phyloP scores from a whole-genome alignment of 2,113 vertebrate species.

The Helogale parvula region DNA sequence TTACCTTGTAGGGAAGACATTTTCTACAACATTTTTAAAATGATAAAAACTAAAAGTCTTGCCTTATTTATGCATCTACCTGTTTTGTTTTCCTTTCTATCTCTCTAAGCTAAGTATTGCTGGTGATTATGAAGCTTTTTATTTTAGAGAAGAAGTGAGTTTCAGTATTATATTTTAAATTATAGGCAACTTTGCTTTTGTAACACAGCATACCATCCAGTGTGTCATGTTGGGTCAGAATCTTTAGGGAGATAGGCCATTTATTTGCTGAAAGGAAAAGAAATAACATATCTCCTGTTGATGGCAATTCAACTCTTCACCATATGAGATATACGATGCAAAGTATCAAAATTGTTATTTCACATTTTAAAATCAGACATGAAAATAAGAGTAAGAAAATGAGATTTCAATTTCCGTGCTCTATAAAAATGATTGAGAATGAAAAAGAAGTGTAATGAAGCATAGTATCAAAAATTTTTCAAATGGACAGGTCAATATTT shows the following conservation, averaged over 20 bases:
- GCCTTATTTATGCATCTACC: not conserved
- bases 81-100: not conserved
- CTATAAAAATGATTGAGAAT: not conserved
- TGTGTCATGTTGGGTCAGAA: not conserved
- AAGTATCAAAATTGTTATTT: not conserved
- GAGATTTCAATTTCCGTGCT: not conserved
- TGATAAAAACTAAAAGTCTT: not conserved
- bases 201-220: not conserved
- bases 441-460: not conserved
- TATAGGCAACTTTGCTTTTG: not conserved
- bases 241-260: not conserved
- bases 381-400: not conserved
- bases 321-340: not conserved
- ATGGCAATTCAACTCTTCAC: not conserved
- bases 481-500: not conserved
- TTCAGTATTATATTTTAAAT: not conserved
- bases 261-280: slow-evolving; percentile 29
- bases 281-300: not conserved
- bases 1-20: not conserved
- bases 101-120: not conserved
- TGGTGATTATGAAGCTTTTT: not conserved
- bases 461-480: not conserved
- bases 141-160: not conserved
- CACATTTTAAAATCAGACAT: slow-evolving; percentile 2
- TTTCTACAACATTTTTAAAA: not conserved